Conservation (phyloP, 2,113 vertebrate genomes). For the Muntiacus muntjak region DNA sequence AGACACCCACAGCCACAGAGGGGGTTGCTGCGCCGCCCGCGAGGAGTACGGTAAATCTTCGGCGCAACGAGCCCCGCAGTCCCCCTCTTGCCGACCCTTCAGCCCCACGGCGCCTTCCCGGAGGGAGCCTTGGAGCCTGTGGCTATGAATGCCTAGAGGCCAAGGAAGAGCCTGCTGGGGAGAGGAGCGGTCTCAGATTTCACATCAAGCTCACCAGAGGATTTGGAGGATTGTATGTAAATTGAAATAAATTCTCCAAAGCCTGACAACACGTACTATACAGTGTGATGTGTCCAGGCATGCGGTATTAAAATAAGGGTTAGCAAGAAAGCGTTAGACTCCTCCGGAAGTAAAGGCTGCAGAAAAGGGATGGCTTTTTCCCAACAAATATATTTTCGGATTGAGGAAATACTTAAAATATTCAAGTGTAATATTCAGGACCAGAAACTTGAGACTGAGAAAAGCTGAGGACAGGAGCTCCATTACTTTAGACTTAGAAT, state of each 20-base stretch:
- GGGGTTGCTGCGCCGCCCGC: conserved; percentile 72
- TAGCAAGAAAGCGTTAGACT: not conserved
- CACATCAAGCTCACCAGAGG: not conserved
- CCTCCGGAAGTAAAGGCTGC: not conserved
- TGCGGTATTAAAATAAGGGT: not conserved
- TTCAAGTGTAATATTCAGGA: not conserved
- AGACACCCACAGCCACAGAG: conserved; percentile 73
- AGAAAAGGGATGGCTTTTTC: not conserved
- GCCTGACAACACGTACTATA: not conserved
- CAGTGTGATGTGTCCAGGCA: conserved; percentile 5
- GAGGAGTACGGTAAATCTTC: conserved; percentile 64
- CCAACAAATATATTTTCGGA: not conserved
- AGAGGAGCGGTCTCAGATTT: conserved; percentile 31
- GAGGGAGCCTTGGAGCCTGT: not conserved
- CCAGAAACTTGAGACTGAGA: conserved; percentile 1
- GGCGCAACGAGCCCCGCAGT: conserved; percentile 60
- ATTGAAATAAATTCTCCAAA: conserved; percentile 47
- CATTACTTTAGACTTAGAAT: not conserved
- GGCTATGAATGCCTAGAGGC: conserved; percentile 24
- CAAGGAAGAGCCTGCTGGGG: conserved; percentile 39
- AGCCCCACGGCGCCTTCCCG: conserved; percentile 4
- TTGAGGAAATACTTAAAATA: conserved; percentile 2
- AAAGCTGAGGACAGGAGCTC: not conserved
- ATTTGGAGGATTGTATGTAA: conserved; percentile 38
- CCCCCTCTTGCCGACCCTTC: conserved; percentile 50